These are phyloP conservation scores for Cheilosia vernalis DNA, from an alignment of 2,888 invertebrate genomes.

Conservation along the genomic window DNA sequence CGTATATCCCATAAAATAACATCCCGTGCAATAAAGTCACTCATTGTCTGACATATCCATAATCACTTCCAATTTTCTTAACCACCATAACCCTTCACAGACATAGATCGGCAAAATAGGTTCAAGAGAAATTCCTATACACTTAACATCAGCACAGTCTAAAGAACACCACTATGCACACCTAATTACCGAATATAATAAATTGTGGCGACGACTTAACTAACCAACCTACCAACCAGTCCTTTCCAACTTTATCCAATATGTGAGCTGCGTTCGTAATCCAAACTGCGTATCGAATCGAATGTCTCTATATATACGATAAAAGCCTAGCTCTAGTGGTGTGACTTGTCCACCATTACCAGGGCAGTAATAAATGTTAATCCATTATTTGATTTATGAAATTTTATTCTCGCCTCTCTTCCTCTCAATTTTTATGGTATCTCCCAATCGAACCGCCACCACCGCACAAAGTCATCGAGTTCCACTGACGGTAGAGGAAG, in stretches of 20 bases:
- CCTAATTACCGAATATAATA: constrained; percentile 75
- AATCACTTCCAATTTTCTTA: constrained; percentile 77
- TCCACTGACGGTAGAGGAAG: constrained; percentile 12
- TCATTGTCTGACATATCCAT: constrained; percentile 75
- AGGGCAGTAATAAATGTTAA: constrained; percentile 76
- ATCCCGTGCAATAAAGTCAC: constrained; percentile 67
- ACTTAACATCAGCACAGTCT: constrained; percentile 26
- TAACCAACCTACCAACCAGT: constrained; percentile 54
- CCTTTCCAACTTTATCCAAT: constrained; percentile 24
- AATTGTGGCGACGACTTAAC: constrained; percentile 73
- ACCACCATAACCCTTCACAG: constrained; percentile 64
- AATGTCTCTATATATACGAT: constrained; percentile 65
- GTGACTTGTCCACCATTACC: constrained; percentile 75
- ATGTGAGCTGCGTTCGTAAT: constrained; percentile 26
- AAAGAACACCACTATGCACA: constrained; percentile 66
- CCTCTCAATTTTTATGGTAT: constrained; percentile 41
- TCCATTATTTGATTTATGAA: constrained; percentile 77
- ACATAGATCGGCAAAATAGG: constrained; percentile 29
- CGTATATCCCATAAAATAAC: constrained; percentile 64
- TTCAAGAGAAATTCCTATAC: constrained; percentile 9
- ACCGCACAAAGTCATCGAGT: constrained; percentile 23
- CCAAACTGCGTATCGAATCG: constrained; percentile 57
- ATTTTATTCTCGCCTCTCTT: constrained; percentile 64
- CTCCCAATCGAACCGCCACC: constrained; percentile 10
- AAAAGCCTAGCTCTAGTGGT: constrained; percentile 70